Evolutionary conservation across 1,140 invertebrate genomes (phyloP), one percentile per base, ranked within the genome.

Genomic region (Plectrocnemia conspersa): DNA sequence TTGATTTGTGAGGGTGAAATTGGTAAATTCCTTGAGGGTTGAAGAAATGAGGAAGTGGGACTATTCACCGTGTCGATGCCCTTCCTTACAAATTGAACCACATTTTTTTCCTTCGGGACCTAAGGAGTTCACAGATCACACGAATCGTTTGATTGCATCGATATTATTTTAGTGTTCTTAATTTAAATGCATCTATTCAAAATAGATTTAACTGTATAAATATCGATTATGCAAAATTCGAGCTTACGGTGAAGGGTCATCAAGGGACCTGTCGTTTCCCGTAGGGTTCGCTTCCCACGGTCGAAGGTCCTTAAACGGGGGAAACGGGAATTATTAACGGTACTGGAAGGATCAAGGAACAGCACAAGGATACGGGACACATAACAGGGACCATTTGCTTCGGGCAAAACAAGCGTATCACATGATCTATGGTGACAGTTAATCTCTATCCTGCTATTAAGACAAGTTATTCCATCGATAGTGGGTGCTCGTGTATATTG

Each of bases 1-100:
- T 19, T 32, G 49, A 50, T 54, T 61, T 53, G 50, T 40, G 50
- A 47, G 59, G 54, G 54, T 57, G 50, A 32, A 24, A 46, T 45
- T 29, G 29, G 11, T 27, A 16, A 21, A 25, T 27, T 47, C 25
- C 45, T 4, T n/a, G 13, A 18, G 32, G 15, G 32, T 16, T 7
- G 16, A 42, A 25, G 35, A 9, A 10, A 21, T 23, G 22, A 27
- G 42, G 32, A 45, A 54, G 48, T 52, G 1, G 46, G 13, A 2
- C 10, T 15, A 15, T 36, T 35, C 15, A 5, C 25, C n/a, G 35
- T 50, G 57, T 41, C 57, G 44, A 44, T 59, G 57, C 24, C 46
- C 56, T 44, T 16, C 24, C 15, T 21, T n/a, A 27, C n/a, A n/a
- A n/a, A n/a, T n/a, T n/a, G n/a, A n/a, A n/a, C n/a, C n/a, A n/a